phyloP scores from a whole-genome alignment of 1,140 invertebrate species.

The Lethrus apterus region DNA sequence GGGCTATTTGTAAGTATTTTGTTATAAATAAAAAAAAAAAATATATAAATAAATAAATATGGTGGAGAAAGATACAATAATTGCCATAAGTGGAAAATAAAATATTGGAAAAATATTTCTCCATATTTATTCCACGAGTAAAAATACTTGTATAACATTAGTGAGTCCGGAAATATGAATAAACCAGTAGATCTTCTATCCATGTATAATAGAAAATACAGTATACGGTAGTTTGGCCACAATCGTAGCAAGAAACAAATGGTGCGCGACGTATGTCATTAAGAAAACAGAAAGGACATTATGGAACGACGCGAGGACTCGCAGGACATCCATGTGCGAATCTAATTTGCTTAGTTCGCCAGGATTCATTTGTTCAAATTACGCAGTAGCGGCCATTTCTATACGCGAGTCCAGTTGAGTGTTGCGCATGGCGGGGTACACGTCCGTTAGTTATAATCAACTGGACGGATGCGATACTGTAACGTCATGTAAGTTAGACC shows the following conservation, averaged over 20 bases:
- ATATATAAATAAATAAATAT: too few relatives aligned
- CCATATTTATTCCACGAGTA: too few relatives aligned
- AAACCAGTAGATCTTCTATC: constrained; percentile 89
- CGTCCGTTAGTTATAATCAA: neutral
- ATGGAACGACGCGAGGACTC: too few relatives aligned
- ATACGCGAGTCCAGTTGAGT: constrained; percentile 20
- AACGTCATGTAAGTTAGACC: constrained; percentile 34
- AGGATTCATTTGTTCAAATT: constrained; percentile 44
- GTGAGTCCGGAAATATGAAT: constrained; percentile 71
- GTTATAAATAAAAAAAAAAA: too few relatives aligned
- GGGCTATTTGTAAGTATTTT: too few relatives aligned
- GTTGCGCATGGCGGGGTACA: neutral
- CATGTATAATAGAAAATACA: constrained; percentile 78
- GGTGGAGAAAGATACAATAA: too few relatives aligned
- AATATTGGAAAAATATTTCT: too few relatives aligned
- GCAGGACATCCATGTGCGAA: constrained; percentile 37
- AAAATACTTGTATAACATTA: too few relatives aligned
- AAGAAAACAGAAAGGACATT: constrained; percentile 13
- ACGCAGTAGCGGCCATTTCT: constrained; percentile 34
- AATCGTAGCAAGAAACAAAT: constrained; percentile 8
- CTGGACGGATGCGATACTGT: constrained; percentile 25
- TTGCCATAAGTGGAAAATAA: too few relatives aligned
- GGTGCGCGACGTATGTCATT: constrained; percentile 10
- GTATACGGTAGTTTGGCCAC: too few relatives aligned
- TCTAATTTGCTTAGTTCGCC: constrained; percentile 43